Base-by-base conservation (phyloP, 2,113 vertebrate species). In the Etheostoma spectabile region DNA sequence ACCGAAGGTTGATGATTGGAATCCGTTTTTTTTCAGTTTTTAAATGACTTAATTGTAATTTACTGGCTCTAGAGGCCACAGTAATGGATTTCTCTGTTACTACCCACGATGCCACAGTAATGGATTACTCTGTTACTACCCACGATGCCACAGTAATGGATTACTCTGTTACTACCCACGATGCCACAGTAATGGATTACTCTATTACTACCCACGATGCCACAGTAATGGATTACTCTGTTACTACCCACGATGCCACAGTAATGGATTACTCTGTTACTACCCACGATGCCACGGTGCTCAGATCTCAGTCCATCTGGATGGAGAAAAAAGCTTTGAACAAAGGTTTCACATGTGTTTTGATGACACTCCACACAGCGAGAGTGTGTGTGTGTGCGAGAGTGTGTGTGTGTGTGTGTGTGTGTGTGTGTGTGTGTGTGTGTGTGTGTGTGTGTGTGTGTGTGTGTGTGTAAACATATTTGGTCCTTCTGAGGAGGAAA, bases 1-100 rank as follows among this genome's bases (percentile, higher is more conserved):
- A 68, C 38, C 48, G 24, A 68, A 51, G 33, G 27, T 70, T 53
- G 33, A 6, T 8, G 38, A 48, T 15, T n/a, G 18, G 33, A 2
- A 65, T 48, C 53, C 15, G 19, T 33, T 33, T 33, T 33, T 27
- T 35, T 2, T 27, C 2, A 10, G 11, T 10, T 24, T 30, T 11
- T 35, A 46, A 51, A 67, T 1, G 0, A 48, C 18, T 59, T 61
- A 6, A 42, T 45, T 15, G 2, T 38, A 52, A 74, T 15, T 46
- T 15, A 10, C 49, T 13, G 56, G 10, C 49, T 65, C 90, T 3
- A 30, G 30, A 90, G 93, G 92, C 88, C 38, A 66, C 52, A 49
- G n/a, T 46, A 59, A 73, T 51, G 61, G 45, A 51, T 57, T 11
- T 21, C 53, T 48, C 53, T 52, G 84, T 74, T 80, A 78, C 68